Evolutionary conservation across 2,797 vertebrate genomes (phyloP).

Genomic region (Gadopsis marmoratus): DNA sequence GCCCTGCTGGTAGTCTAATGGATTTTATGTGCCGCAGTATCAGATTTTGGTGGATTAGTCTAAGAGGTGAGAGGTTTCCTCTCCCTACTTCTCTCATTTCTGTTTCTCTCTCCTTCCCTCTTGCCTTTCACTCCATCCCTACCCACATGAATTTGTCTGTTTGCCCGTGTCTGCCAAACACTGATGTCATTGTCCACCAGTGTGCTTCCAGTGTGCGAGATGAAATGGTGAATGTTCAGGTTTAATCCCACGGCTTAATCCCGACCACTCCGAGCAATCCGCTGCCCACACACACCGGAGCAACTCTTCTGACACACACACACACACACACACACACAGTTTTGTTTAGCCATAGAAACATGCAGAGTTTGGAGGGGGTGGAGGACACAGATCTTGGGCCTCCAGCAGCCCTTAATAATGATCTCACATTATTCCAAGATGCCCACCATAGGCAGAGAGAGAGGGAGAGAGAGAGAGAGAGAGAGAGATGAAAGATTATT

Average conservation of each 20-base stretch:
- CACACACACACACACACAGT: constrained; percentile 14
- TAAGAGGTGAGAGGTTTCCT: constrained; percentile 49
- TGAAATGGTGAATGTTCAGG: constrained; percentile 79
- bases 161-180: constrained; percentile 66
- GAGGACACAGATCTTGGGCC: constrained; percentile 47
- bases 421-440: constrained; percentile 71
- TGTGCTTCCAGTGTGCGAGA: constrained; percentile 61
- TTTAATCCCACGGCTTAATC: constrained; percentile 83
- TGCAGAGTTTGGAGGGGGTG: constrained; percentile 13
- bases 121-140: constrained; percentile 54
- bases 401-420: constrained; percentile 53
- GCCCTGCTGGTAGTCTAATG: constrained; percentile 8
- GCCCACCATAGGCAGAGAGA: constrained; percentile 56
- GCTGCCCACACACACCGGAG: constrained; percentile 45
- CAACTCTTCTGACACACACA: constrained; percentile 28
- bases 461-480: constrained; percentile 30
- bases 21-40: constrained; percentile 38
- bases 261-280: constrained; percentile 75
- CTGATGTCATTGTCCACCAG: constrained; percentile 81
- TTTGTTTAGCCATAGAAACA: constrained; percentile 22
- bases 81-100: constrained; percentile 19
- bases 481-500: constrained; percentile 73
- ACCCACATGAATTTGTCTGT: constrained; percentile 69
- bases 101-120: constrained; percentile 25
- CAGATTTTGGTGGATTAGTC: constrained; percentile 43